Evolutionary conservation across 2,797 vertebrate species (phyloP), one percentile per base, ranked within the genome.

Genomic region (Microchirus variegatus): DNA sequence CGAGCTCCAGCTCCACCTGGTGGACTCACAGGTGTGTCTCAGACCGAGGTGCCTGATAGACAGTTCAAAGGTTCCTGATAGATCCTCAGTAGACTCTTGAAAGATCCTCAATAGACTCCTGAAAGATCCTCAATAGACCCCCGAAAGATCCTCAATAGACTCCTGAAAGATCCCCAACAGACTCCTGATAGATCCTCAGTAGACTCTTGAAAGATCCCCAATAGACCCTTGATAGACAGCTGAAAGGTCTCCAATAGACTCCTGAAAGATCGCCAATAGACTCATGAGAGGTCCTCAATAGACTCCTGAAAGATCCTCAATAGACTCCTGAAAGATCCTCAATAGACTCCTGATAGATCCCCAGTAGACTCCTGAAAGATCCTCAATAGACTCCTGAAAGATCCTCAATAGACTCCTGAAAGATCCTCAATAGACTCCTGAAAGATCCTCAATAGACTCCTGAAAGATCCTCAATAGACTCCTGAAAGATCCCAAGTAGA

Each of bases 1-100:
- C 2, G 78, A 90, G 63, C 16, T 93, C 37, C 83, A 89, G 63
- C 70, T 92, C 26, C 84, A 91, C n/a, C 22, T 67, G 41, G 81
- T 88, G 75, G 77, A 88, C 60, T 73, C 78, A 0, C 80, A 89
- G 90, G 91, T 0, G 16, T 15, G 75, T 59, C 2, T 46, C 59
- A 44, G 42, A 16, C n/a, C 14, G n/a, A 6, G 14, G 14, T 43
- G 4, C 14, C 10, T 43, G 41, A 26, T 26, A 5, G 26, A 31
- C 31, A 43, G n/a, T 36, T 16, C 26, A 26, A 3, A 8, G 31
- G 5, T 31, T 31, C 7, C 31, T 31, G 31, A 31, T 31, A 7
- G 15, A 16, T 8, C 5, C n/a, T 4, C 15, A 12, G 8, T 31
- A 6, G 31, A 31, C 4, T 31, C 31, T 7, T 31, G 31, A n/a